Conservation (phyloP, 2,113 vertebrate genomes). For the Helogale parvula region DNA sequence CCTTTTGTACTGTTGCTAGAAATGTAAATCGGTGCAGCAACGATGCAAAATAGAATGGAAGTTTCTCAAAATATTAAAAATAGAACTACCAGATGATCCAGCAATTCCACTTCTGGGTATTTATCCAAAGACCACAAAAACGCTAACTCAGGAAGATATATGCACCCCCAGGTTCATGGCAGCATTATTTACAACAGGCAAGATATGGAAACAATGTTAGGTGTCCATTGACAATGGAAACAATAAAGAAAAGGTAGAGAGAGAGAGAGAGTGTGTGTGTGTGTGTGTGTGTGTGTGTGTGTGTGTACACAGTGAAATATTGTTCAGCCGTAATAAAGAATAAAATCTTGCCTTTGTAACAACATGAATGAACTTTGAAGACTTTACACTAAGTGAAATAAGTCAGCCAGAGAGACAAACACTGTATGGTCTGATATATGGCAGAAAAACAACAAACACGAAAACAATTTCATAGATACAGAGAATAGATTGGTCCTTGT, state of each 20-base stretch:
- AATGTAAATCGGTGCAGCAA: not conserved
- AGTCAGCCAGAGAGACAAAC: not conserved
- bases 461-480: not conserved
- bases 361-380: not conserved
- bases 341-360: not conserved
- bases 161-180: not conserved
- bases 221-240: no score
- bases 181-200: not conserved
- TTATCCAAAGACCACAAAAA: not conserved
- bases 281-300: not conserved
- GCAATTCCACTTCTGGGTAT: not conserved
- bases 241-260: not conserved
- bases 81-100: not conserved
- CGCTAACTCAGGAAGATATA: not conserved
- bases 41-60: not conserved
- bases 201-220: not conserved
- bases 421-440: not conserved
- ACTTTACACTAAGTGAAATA: not conserved
- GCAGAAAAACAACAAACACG: not conserved
- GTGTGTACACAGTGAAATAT: not conserved
- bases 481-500: not conserved
- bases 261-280: no score
- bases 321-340: not conserved
- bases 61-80: not conserved
- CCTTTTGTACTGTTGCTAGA: not conserved